Conservation (phyloP, 1,140 invertebrate species). For the Drosophila hydei region DNA sequence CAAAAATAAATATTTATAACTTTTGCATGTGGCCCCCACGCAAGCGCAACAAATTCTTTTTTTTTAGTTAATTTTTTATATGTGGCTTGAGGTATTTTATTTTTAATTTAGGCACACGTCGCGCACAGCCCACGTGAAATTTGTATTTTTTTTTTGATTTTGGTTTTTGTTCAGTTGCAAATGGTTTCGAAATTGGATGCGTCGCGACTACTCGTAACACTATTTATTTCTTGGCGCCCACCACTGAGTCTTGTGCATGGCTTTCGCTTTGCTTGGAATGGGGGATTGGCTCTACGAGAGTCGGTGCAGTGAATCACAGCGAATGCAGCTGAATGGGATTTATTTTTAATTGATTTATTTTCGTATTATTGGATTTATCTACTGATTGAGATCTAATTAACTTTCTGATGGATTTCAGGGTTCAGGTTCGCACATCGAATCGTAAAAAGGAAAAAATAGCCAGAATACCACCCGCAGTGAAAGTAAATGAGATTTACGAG, state of each 20-base stretch:
- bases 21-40: constrained; percentile 56
- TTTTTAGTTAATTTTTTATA: constrained; percentile 53
- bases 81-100: constrained; percentile 16
- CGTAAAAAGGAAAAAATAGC: neutral
- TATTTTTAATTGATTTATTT: constrained; percentile 74
- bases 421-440: constrained; percentile 28
- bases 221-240: constrained; percentile 57
- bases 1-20: constrained; percentile 74
- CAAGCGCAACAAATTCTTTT: constrained; percentile 38
- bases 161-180: constrained; percentile 19
- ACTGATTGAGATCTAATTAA: constrained; percentile 49
- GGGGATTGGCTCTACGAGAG: constrained; percentile 60
- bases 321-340: constrained; percentile 53
- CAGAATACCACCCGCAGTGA: constrained; percentile 43
- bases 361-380: constrained; percentile 67
- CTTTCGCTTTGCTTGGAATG: constrained; percentile 38
- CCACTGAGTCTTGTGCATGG: constrained; percentile 35
- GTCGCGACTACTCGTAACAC: constrained; percentile 35
- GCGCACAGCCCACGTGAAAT: constrained; percentile 51
- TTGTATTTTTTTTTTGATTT: constrained; percentile 23
- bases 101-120: constrained; percentile 42
- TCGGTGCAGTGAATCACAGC: constrained; percentile 62
- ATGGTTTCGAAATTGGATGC: constrained; percentile 72
- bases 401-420: constrained; percentile 32
- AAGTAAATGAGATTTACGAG: constrained; percentile 45